These are phyloP conservation scores for Serripes groenlandicus DNA, from an alignment of 2,888 invertebrate genomes.

Conservation along the genomic window DNA sequence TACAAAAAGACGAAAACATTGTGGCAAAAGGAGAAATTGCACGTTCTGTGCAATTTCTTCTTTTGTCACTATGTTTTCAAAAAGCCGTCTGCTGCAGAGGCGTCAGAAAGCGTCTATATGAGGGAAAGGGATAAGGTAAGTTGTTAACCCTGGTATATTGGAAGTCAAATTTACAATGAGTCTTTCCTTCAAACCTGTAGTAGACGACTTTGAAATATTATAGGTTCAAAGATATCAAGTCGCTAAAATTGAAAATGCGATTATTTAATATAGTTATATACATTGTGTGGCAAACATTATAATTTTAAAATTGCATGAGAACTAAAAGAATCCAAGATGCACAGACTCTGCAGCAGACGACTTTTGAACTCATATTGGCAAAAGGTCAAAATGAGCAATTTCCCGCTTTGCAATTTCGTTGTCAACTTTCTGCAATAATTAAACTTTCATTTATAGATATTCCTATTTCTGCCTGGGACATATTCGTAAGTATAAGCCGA, in stretches of 20 bases:
- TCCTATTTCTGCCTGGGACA: too few species aligned
- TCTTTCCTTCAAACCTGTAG: too few species aligned
- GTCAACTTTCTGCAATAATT: too few species aligned
- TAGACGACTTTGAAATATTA: too few species aligned
- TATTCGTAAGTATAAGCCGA: neutral
- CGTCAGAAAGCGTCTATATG: neutral
- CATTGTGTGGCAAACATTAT: too few species aligned
- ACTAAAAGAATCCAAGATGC: too few species aligned
- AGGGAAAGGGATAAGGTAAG: neutral
- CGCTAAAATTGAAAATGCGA: too few species aligned
- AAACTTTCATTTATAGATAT: too few species aligned
- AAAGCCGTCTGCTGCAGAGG: neutral
- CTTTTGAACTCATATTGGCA: neutral
- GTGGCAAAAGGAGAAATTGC: neutral
- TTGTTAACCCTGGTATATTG: neutral
- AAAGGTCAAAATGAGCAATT: constrained; percentile 9
- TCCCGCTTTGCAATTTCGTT: neutral
- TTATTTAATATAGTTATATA: too few species aligned
- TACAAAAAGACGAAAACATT: neutral
- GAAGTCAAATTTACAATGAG: too few species aligned
- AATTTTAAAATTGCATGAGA: too few species aligned
- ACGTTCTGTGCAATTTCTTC: neutral
- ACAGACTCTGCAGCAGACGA: neutral
- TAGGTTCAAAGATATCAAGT: too few species aligned
- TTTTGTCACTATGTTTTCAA: neutral